Percentiles rank a stretch among this genome's conserved stretches.
phyloP scores from a whole-genome alignment of 2,113 vertebrate genomes.

The Brachypodius melanocephalos region DNA sequence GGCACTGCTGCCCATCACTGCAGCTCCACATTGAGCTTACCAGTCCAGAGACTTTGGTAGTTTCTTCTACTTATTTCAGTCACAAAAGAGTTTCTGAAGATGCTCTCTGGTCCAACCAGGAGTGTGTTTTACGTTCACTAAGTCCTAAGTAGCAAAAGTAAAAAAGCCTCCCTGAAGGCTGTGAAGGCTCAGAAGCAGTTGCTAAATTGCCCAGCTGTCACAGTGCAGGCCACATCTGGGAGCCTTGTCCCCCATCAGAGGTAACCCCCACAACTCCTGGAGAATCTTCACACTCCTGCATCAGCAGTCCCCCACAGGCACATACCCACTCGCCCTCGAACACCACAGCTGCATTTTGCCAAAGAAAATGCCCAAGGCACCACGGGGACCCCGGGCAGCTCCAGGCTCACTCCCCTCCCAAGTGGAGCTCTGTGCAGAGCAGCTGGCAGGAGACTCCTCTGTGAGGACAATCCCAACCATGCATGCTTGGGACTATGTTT shows the following conservation, averaged over 20 bases:
- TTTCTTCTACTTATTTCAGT: neutral
- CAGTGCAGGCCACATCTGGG: neutral
- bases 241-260: neutral
- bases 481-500: neutral
- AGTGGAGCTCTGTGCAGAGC: rapidly evolving
- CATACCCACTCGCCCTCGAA: neutral
- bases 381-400: neutral
- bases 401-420: neutral
- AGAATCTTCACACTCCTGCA: neutral
- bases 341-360: neutral
- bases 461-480: neutral
- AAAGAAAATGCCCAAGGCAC: neutral
- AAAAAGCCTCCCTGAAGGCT: neutral
- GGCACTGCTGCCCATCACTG: neutral
- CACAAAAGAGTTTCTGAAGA: neutral
- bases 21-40: neutral
- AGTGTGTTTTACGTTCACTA: neutral
- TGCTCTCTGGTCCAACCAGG: neutral
- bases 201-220: neutral
- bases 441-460: neutral
- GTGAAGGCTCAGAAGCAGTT: neutral
- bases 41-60: neutral
- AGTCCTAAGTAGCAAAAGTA: neutral
- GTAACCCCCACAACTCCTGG: neutral
- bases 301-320: neutral